A percentile compares a stretch with the other conserved stretches of the same genome.
Evolutionary conservation across 2,888 invertebrate genomes (phyloP).

Genomic region (Oxytorus armatus): DNA sequence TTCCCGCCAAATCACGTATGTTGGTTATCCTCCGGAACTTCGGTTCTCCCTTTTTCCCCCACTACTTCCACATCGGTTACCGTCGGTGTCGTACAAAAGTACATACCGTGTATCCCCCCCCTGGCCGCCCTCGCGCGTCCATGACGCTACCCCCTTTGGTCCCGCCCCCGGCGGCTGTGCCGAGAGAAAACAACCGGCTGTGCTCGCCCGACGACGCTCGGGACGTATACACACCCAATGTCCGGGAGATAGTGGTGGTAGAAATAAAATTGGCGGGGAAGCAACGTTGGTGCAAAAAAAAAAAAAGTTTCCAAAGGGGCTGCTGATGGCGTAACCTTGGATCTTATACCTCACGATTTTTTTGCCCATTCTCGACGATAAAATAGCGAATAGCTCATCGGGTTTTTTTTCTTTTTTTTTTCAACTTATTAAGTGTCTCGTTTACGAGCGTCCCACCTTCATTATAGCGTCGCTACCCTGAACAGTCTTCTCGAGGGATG

Average conservation of each 20-base stretch:
- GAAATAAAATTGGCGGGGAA: constrained; percentile 69
- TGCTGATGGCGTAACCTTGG: constrained; percentile 58
- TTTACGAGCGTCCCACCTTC: no score
- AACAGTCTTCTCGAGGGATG: constrained; percentile 84
- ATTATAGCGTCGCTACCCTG: constrained; percentile 86
- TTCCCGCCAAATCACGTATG: constrained; percentile 73
- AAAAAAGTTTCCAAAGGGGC: constrained; percentile 43
- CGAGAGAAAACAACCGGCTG: constrained; percentile 63
- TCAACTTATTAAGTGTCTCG: no score
- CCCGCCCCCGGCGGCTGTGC: constrained; percentile 59
- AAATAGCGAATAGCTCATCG: no score
- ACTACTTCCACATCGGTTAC: constrained; percentile 52
- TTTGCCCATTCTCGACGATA: not conserved
- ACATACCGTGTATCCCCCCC: constrained; percentile 55
- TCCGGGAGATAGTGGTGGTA: constrained; percentile 6
- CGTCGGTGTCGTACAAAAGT: constrained; percentile 24
- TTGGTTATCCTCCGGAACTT: constrained; percentile 60
- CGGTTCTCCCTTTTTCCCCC: constrained; percentile 37
- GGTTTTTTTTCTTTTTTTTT: no score
- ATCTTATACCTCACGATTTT: constrained; percentile 45
- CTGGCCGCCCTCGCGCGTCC: constrained; percentile 42
- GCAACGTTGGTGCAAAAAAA: constrained; percentile 72
- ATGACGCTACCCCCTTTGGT: constrained; percentile 64
- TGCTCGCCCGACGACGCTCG: constrained; percentile 52
- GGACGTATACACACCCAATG: constrained; percentile 10